Conservation (phyloP, 1,140 invertebrate species). For the Colletes latitarsis region DNA sequence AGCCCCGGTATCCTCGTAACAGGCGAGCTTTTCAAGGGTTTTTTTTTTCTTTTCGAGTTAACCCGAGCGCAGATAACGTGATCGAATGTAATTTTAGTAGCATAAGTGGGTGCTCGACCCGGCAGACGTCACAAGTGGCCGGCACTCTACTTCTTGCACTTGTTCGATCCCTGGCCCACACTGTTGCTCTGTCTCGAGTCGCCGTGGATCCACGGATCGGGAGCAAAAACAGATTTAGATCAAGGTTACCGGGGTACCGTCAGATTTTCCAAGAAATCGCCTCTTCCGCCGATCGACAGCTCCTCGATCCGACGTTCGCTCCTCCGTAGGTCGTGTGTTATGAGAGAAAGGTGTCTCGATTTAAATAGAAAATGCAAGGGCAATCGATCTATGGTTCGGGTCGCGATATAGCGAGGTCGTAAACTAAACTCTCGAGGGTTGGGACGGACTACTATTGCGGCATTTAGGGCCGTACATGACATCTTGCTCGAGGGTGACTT, state of each 20-base stretch:
- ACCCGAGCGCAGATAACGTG: conserved; percentile 77
- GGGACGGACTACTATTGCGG: too few relatives aligned
- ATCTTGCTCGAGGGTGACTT: too few relatives aligned
- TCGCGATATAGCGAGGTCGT: too few relatives aligned
- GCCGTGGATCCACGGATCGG: conserved; percentile 48
- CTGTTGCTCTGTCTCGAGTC: conserved; percentile 60
- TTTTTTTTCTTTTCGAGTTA: conserved; percentile 78
- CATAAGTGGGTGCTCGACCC: conserved; percentile 80
- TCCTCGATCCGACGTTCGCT: neutral
- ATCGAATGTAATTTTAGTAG: conserved; percentile 82
- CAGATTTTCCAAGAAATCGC: conserved; percentile 37
- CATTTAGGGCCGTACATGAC: too few relatives aligned
- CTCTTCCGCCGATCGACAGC: neutral
- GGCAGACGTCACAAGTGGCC: conserved; percentile 80
- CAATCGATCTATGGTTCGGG: too few relatives aligned
- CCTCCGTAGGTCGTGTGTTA: too few relatives aligned
- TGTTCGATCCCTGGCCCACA: conserved; percentile 67
- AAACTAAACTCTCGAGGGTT: too few relatives aligned
- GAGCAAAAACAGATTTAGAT: conserved; percentile 61
- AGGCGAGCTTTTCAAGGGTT: conserved; percentile 74
- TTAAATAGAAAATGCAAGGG: too few relatives aligned
- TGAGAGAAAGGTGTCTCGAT: too few relatives aligned
- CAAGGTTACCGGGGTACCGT: conserved; percentile 53
- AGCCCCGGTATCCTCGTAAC: conserved; percentile 63
- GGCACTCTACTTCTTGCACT: conserved; percentile 72